Evolutionary conservation across 2,113 vertebrate species (phyloP).

Genomic region (Cyanocitta stelleri): DNA sequence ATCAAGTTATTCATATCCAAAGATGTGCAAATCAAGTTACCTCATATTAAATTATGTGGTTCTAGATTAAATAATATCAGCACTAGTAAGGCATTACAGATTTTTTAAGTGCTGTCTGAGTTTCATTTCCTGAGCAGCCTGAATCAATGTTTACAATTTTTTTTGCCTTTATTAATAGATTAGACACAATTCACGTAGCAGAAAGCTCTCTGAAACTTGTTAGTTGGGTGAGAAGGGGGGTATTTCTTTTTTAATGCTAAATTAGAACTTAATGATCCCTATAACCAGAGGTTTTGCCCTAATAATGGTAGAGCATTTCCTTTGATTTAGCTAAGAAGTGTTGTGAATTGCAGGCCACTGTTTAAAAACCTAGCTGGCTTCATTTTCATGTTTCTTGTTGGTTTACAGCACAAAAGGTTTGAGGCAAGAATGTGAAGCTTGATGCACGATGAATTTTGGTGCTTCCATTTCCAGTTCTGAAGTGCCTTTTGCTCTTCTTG

Average conservation of each 20-base stretch:
- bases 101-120: not conserved
- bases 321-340: not conserved
- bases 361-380: not conserved
- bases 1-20: not conserved
- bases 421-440: not conserved
- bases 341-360: not conserved
- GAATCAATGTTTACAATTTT: not conserved
- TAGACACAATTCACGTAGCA: not conserved
- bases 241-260: not conserved
- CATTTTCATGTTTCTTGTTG: not conserved
- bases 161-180: not conserved
- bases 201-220: not conserved
- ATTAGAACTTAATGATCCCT: not conserved
- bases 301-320: not conserved
- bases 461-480: not conserved
- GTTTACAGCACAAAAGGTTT: not conserved
- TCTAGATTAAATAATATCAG: not conserved
- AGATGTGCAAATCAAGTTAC: not conserved
- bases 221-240: not conserved
- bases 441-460: not conserved
- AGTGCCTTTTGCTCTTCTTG: not conserved
- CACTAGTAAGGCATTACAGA: not conserved
- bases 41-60: not conserved
- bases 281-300: not conserved
- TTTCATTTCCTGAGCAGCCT: not conserved